Percentiles rank a stretch among this genome's conserved stretches.
phyloP scores from a whole-genome alignment of 1,140 invertebrate genomes.

The Zaprionus inermis region DNA sequence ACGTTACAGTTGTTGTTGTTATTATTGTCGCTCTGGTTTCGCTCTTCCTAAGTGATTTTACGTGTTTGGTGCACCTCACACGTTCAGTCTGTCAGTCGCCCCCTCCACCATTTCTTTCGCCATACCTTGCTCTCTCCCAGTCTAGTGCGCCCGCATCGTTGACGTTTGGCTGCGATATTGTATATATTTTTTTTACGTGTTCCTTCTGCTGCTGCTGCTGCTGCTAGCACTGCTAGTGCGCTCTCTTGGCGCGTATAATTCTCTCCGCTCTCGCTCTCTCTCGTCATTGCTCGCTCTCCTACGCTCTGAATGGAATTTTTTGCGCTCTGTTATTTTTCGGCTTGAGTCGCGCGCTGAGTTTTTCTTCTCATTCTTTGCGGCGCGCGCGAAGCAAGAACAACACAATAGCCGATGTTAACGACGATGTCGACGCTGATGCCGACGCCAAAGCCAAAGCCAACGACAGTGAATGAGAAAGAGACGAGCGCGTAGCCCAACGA shows the following conservation, averaged over 20 bases:
- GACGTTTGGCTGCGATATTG: constrained; percentile 39
- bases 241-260: neutral
- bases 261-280: constrained; percentile 33
- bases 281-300: neutral
- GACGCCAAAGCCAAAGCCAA: too few relatives aligned
- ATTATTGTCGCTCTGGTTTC: constrained; percentile 44
- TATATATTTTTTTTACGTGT: constrained; percentile 49
- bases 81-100: constrained; percentile 38
- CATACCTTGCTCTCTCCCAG: neutral
- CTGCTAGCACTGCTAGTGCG: neutral
- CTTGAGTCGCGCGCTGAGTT: constrained; percentile 62
- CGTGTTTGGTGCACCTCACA: constrained; percentile 82
- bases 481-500: constrained; percentile 46
- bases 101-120: neutral
- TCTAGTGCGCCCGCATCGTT: constrained; percentile 18
- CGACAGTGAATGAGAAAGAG: constrained; percentile 13
- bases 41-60: constrained; percentile 79
- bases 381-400: constrained; percentile 72
- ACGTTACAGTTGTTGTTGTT: constrained; percentile 12
- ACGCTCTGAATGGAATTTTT: constrained; percentile 56
- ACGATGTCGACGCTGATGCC: constrained; percentile 48
- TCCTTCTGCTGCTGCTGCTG: constrained; percentile 10
- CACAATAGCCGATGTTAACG: constrained; percentile 50
- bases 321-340: constrained; percentile 73
- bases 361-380: constrained; percentile 77